Evolutionary conservation across 1,140 invertebrate genomes (phyloP).

Genomic region (Saccostrea echinata): DNA sequence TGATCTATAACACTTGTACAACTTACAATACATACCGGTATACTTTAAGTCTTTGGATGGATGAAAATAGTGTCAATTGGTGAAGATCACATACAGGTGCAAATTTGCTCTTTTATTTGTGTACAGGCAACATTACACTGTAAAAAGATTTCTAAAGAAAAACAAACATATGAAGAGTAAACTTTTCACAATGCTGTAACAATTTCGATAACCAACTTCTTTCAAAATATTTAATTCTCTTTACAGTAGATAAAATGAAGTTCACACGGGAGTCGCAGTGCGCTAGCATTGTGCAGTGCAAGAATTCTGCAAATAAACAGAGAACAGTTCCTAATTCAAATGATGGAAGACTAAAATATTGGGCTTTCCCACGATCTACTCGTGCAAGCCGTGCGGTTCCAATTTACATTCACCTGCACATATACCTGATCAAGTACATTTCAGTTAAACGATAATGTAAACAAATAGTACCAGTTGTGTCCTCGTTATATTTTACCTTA

Average conservation of each 20-base stretch:
- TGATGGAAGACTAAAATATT: conserved; percentile 43
- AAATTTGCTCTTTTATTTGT: not conserved
- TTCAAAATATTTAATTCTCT: not conserved
- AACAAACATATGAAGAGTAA: too few relatives aligned
- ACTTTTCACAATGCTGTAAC: too few relatives aligned
- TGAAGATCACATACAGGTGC: not conserved
- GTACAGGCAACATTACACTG: not conserved
- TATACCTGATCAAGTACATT: conserved; percentile 45
- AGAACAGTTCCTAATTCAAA: conserved; percentile 13
- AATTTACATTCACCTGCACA: conserved; percentile 51
- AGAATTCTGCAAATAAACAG: conserved; percentile 44
- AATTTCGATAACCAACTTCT: not conserved
- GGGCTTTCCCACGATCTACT: conserved; percentile 67
- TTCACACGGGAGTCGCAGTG: conserved; percentile 39
- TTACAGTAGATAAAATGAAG: not conserved
- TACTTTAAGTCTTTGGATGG: not conserved
- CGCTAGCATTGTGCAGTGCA: not conserved
- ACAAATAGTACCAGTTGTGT: not conserved
- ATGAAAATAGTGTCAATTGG: not conserved
- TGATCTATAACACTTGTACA: conserved; percentile 16
- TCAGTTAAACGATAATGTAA: not conserved
- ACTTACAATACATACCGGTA: not conserved
- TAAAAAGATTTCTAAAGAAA: not conserved
- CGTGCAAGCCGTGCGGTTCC: conserved; percentile 63
- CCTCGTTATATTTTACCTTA: not conserved